Evolutionary conservation across 2,113 vertebrate species (phyloP).

Genomic region (Cygnus buccinator): DNA sequence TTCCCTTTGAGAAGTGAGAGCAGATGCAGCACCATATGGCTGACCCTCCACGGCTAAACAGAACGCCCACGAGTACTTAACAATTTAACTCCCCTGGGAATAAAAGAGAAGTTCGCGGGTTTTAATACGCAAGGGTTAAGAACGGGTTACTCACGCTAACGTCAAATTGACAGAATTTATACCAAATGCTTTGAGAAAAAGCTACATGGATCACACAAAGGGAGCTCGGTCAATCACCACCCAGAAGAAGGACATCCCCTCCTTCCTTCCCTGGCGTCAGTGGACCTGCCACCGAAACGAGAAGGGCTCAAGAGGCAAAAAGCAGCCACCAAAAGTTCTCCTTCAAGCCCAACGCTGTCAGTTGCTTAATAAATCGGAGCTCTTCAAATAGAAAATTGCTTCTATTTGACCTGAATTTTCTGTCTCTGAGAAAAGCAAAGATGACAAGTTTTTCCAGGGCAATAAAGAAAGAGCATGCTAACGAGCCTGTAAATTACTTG

Average conservation of each 20-base stretch:
- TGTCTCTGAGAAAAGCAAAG: not conserved
- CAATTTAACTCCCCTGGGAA: conserved; percentile 32
- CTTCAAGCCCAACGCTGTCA: not conserved
- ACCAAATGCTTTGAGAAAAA: not conserved
- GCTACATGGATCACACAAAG: not conserved
- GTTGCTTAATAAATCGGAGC: not conserved
- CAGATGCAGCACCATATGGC: conserved; percentile 71
- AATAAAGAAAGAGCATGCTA: not conserved
- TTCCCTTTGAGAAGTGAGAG: conserved; percentile 23
- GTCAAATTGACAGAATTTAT: not conserved
- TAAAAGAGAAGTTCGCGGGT: conserved; percentile 25
- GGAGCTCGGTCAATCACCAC: not conserved
- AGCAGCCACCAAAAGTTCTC: not conserved
- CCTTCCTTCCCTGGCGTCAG: not conserved
- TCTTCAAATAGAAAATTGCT: not conserved
- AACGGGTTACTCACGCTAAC: conserved; percentile 17
- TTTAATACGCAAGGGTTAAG: not conserved
- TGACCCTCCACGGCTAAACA: conserved; percentile 46
- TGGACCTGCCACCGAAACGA: not conserved
- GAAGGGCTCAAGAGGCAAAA: not conserved
- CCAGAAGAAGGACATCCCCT: not conserved
- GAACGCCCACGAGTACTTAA: conserved; percentile 50
- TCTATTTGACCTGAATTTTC: conserved; percentile 26
- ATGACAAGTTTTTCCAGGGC: not conserved
- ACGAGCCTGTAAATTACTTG: not conserved